Conservation (phyloP, 2,888 invertebrate genomes). For the Athetis lepigone region DNA sequence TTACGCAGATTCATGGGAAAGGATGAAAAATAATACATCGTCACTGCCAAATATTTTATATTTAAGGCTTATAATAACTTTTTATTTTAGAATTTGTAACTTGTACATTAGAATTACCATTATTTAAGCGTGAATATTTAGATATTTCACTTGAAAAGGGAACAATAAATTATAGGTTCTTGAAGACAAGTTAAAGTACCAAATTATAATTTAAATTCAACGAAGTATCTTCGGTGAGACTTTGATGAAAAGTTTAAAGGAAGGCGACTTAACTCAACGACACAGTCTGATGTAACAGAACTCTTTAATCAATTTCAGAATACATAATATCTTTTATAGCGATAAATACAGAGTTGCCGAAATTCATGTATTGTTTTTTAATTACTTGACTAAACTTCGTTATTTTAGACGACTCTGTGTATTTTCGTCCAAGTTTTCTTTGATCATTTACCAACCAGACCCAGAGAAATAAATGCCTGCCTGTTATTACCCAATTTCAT, state of each 20-base stretch:
- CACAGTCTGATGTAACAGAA: constrained; percentile 1
- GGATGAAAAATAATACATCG: constrained; percentile 8
- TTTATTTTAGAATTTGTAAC: constrained; percentile 1
- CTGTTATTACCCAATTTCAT: background rate
- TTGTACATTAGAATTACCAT: background rate
- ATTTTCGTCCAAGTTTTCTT: too few relatives aligned
- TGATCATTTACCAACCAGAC: too few relatives aligned
- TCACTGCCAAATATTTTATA: constrained; percentile 11
- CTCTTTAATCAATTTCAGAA: background rate
- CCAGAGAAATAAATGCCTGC: too few relatives aligned
- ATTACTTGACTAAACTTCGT: too few relatives aligned
- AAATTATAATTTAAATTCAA: constrained; percentile 36
- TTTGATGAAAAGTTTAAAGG: constrained; percentile 22
- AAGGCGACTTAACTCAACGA: constrained; percentile 3
- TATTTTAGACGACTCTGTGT: too few relatives aligned
- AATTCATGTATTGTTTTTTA: too few relatives aligned
- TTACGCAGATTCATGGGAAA: background rate
- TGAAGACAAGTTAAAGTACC: constrained; percentile 4
- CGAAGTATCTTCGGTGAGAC: constrained; percentile 25
- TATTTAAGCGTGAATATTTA: background rate
- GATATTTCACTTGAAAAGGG: background rate
- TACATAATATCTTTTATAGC: too few relatives aligned
- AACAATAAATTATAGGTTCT: constrained; percentile 12
- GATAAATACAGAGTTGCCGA: too few relatives aligned
- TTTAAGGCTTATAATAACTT: background rate